A percentile compares a stretch with the other conserved stretches of the same genome.
Evolutionary conservation across 2,113 vertebrate species (phyloP).

Genomic region (Lagenorhynchus albirostris): DNA sequence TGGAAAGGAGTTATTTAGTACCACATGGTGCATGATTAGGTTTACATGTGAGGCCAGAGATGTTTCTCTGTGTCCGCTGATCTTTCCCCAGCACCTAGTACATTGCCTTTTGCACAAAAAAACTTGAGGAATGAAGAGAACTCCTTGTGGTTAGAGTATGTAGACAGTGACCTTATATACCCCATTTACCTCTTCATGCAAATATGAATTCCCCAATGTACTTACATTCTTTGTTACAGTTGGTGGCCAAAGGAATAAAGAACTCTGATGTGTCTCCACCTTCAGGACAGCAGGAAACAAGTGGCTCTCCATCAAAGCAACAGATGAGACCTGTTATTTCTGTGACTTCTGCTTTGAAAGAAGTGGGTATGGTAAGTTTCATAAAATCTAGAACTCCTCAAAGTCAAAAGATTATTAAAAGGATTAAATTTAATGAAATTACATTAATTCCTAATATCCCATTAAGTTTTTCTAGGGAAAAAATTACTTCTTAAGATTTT

Average conservation of each 20-base stretch:
- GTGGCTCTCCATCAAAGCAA: constrained; percentile 77
- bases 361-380: constrained; percentile 92
- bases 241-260: constrained; percentile 88
- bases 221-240: constrained; percentile 77
- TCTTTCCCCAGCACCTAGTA: background rate
- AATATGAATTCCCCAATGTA: background rate
- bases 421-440: constrained; percentile 1
- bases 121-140: background rate
- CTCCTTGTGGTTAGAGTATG: background rate
- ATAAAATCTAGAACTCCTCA: background rate
- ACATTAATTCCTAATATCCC: background rate
- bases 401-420: background rate
- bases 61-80: background rate
- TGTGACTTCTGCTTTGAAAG: constrained; percentile 95
- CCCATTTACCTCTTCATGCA: background rate
- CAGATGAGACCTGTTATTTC: constrained; percentile 87
- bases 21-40: background rate
- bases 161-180: background rate
- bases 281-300: constrained; percentile 77
- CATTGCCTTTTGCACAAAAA: background rate
- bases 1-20: background rate
- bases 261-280: constrained; percentile 73
- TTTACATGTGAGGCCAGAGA: background rate
- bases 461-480: background rate
- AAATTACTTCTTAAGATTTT: constrained; percentile 4